Evolutionary conservation across 2,113 vertebrate species (phyloP).

Genomic region (Platycercus adscitus): DNA sequence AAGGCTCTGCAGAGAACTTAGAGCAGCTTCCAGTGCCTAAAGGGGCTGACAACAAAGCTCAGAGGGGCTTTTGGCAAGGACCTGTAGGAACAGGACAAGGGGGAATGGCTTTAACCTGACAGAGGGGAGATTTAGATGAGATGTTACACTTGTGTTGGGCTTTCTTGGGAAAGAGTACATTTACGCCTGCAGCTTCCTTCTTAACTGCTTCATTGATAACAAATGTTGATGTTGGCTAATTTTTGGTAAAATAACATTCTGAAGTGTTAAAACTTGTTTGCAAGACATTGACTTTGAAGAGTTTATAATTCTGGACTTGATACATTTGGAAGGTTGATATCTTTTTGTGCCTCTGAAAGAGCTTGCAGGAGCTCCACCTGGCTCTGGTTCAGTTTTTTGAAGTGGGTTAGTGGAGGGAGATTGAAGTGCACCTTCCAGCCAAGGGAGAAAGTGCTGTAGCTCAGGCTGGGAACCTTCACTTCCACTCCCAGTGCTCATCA

Average conservation of each 20-base stretch:
- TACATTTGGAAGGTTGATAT: fast-evolving
- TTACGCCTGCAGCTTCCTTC: background rate
- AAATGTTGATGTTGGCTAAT: background rate
- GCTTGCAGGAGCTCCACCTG: background rate
- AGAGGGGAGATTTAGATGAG: background rate
- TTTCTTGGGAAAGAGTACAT: background rate
- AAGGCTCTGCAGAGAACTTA: background rate
- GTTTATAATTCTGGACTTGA: background rate
- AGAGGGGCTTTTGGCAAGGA: background rate
- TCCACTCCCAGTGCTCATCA: background rate
- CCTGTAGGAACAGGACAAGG: background rate
- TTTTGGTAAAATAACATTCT: background rate
- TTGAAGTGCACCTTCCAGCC: no score
- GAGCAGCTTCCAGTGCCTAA: background rate
- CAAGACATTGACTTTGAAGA: fast-evolving
- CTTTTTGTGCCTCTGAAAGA: no score
- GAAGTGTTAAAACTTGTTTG: background rate
- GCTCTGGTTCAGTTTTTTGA: background rate
- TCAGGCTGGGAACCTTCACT: background rate
- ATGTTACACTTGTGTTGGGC: background rate
- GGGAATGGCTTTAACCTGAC: background rate
- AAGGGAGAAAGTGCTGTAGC: background rate
- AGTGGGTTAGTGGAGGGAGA: background rate
- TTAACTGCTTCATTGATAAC: background rate
- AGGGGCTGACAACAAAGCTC: background rate